Percentiles rank a stretch among this genome's conserved stretches.
Conservation (phyloP, 1,140 invertebrate species). For the Solenopsis invicta region DNA sequence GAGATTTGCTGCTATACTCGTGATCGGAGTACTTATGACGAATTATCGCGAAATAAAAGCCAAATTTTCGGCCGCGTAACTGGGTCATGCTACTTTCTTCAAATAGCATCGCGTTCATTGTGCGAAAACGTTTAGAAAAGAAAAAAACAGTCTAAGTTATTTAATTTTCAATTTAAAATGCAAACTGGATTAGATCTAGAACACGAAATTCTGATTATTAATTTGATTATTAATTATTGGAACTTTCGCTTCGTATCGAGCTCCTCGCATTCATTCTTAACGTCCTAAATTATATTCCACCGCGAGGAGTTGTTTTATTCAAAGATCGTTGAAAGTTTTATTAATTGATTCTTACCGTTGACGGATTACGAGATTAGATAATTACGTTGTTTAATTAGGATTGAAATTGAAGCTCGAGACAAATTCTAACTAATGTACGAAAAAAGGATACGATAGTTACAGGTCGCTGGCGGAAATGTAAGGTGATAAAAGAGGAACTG, state of each 20-base stretch:
- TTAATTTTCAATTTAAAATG: conserved; percentile 24
- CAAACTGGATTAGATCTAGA: background rate
- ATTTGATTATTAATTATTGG: background rate
- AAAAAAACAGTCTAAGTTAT: background rate
- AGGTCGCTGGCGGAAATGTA: conserved; percentile 20
- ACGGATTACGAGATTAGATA: background rate
- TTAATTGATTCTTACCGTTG: background rate
- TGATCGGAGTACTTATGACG: background rate
- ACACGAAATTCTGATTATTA: background rate
- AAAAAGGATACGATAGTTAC: conserved; percentile 7
- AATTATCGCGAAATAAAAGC: background rate
- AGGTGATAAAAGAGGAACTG: conserved; percentile 42
- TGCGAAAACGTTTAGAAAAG: background rate
- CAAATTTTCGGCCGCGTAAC: background rate
- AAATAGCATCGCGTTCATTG: background rate
- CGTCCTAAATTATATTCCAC: background rate
- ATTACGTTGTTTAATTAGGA: conserved; percentile 23
- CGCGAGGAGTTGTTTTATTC: background rate
- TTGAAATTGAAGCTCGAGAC: background rate
- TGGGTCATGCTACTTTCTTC: background rate
- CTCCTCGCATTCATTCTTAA: background rate
- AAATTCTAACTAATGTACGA: background rate
- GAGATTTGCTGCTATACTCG: background rate
- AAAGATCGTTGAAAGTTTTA: background rate
- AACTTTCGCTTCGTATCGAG: background rate